These are phyloP conservation scores for Dipodomys ordii DNA, from an alignment of 2,113 vertebrate species.

Conservation along the genomic window DNA sequence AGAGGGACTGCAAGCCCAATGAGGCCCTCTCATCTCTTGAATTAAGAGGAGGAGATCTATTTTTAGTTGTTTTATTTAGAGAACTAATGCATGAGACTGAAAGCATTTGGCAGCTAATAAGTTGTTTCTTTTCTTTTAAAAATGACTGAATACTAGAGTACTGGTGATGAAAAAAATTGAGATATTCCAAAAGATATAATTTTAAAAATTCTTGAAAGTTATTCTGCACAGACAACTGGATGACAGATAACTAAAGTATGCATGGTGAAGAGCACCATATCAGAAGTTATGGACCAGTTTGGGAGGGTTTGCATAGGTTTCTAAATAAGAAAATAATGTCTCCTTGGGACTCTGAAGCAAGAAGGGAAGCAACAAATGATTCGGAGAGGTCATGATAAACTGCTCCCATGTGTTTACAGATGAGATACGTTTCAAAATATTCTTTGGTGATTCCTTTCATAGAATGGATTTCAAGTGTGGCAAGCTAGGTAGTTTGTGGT, in stretches of 20 bases:
- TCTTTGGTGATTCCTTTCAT: slow-evolving; percentile 41
- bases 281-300: neutral
- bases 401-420: slow-evolving; percentile 31
- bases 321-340: slow-evolving; percentile 43
- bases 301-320: neutral
- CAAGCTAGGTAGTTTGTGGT: neutral
- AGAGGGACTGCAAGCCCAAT: neutral
- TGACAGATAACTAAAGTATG: neutral
- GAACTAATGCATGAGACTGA: neutral
- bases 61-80: slow-evolving; percentile 53
- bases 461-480: slow-evolving; percentile 33
- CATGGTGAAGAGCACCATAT: neutral
- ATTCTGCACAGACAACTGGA: slow-evolving; percentile 22
- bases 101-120: neutral
- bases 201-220: neutral
- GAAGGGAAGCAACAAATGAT: slow-evolving; percentile 33
- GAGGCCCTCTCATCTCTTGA: neutral
- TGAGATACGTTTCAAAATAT: slow-evolving; percentile 49
- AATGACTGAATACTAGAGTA: slow-evolving; percentile 27
- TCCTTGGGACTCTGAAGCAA: slow-evolving; percentile 46
- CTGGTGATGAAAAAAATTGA: neutral
- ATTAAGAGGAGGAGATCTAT: neutral
- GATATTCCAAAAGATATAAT: neutral
- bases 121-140: neutral
- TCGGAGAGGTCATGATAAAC: slow-evolving; percentile 26